These are phyloP conservation scores for Drosophila funebris DNA, from an alignment of 1,140 invertebrate species.

Conservation along the genomic window DNA sequence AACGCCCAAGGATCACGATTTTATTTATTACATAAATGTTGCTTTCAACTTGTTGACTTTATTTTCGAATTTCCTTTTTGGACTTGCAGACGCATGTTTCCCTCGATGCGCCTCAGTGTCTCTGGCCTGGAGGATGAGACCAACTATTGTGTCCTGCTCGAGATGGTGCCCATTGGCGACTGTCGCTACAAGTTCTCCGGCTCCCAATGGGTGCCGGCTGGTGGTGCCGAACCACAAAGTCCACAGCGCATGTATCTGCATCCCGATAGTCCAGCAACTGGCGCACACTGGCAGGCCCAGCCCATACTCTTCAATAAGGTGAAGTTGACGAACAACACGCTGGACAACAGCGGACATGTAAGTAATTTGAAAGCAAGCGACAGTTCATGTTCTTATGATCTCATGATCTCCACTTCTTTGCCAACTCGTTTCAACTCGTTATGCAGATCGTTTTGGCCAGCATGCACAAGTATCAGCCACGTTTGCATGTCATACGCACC, in stretches of 20 bases:
- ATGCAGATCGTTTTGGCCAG: constrained; percentile 93
- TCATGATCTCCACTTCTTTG: background rate
- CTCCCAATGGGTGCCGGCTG: constrained; percentile 91
- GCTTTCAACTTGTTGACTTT: constrained; percentile 34
- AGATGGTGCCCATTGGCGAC: constrained; percentile 89
- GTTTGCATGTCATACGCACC: constrained; percentile 91
- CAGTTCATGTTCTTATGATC: background rate
- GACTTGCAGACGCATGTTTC: constrained; percentile 93
- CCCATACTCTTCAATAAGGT: constrained; percentile 92
- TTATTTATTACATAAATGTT: constrained; percentile 17
- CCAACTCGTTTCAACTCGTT: too few relatives aligned
- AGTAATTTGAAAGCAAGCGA: constrained; percentile 83
- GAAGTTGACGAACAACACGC: constrained; percentile 95
- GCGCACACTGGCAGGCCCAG: constrained; percentile 94
- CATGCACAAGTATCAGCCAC: constrained; percentile 96
- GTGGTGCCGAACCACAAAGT: constrained; percentile 93
- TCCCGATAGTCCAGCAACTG: constrained; percentile 93
- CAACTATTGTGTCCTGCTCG: constrained; percentile 92
- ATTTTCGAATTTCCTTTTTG: constrained; percentile 2
- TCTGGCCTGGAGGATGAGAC: constrained; percentile 90
- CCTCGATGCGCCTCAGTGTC: constrained; percentile 88
- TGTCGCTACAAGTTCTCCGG: constrained; percentile 89
- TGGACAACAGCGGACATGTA: constrained; percentile 92
- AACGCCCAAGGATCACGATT: constrained; percentile 54
- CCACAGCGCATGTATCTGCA: constrained; percentile 91